Evolutionary conservation across 2,888 invertebrate genomes (phyloP), one percentile per base, ranked within the genome.

Genomic region (Thelaira solivaga): DNA sequence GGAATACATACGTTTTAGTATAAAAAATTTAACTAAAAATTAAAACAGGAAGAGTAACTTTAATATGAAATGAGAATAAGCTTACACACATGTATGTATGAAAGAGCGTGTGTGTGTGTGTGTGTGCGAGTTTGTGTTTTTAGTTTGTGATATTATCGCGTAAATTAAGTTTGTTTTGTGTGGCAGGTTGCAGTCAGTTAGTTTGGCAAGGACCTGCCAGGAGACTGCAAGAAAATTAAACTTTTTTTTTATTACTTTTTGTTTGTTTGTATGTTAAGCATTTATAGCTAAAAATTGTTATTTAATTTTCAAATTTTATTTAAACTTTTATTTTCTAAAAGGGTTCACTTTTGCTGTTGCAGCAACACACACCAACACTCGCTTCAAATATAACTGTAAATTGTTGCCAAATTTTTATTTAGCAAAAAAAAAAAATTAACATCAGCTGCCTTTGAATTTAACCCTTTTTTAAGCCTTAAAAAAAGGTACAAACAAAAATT

Each of bases 381-480:
- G 16, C 36, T 59, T 36, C 22, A 73, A 64, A 53, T 62, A 72
- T 62, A 72, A 72, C 71, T 72, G 71, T 77, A 72, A 73, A 77
- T 62, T 45, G 20, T 69, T 59, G 8, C 41, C 51, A 55, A 53
- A 73, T 47, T 45, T 57, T 26, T 69, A 34, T 53, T 53, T 39
- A 26, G 53, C 16, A 41, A 72, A 76, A 53, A 49, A 59, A 11
- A 39, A 24, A 41, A 18, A 22, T 20, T 5, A 57, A 62, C 49
- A 68, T 73, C 77, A 77, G 77, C 77, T 68, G 77, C 77, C 7
- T 39, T 51, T 51, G 7, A 11, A 26, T 49, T 24, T 39, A 72
- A 55, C 71, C 77, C 67, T 57, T 76, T 22, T 45, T 22, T n/a
- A n/a, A n/a, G n/a, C n/a, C n/a, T n/a, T n/a, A n/a, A n/a, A n/a